A percentile compares a stretch with the other conserved stretches of the same genome.
These are phyloP conservation scores for Carposina sasakii DNA, from an alignment of 1,140 invertebrate species.

Conservation along the genomic window DNA sequence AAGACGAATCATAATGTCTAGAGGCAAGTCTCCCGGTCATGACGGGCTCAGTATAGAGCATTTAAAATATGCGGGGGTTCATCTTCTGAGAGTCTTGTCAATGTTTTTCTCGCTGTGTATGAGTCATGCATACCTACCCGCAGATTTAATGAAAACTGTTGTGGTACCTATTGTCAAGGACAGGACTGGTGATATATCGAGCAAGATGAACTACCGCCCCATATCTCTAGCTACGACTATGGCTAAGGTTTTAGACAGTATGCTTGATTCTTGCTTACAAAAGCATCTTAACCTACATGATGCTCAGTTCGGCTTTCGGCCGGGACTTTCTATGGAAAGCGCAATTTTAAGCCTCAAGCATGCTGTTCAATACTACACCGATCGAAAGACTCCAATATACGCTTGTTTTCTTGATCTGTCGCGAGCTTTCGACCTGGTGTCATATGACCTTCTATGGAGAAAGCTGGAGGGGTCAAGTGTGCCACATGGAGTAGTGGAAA, in stretches of 20 bases:
- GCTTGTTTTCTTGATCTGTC: neutral
- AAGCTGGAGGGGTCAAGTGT: neutral
- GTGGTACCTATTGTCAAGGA: neutral
- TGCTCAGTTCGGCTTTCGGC: slow-evolving; percentile 1
- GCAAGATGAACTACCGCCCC: neutral
- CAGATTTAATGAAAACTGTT: neutral
- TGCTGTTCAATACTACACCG: neutral
- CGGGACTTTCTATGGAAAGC: neutral
- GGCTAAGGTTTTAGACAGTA: neutral
- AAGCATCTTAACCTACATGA: neutral
- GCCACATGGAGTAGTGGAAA: neutral
- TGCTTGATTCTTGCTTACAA: neutral
- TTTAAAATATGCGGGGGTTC: neutral
- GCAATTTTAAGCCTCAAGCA: neutral
- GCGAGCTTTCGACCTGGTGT: neutral
- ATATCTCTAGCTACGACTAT: neutral
- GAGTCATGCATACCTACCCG: neutral
- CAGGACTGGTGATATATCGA: neutral
- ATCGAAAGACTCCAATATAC: neutral
- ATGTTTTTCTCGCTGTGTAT: neutral
- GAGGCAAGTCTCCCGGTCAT: neutral
- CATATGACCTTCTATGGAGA: neutral
- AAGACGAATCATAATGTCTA: neutral
- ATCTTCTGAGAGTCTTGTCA: neutral
- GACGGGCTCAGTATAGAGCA: too few relatives aligned